Evolutionary conservation across 2,113 vertebrate species (phyloP), one percentile per base, ranked within the genome.

Genomic region (Megalops atlanticus): DNA sequence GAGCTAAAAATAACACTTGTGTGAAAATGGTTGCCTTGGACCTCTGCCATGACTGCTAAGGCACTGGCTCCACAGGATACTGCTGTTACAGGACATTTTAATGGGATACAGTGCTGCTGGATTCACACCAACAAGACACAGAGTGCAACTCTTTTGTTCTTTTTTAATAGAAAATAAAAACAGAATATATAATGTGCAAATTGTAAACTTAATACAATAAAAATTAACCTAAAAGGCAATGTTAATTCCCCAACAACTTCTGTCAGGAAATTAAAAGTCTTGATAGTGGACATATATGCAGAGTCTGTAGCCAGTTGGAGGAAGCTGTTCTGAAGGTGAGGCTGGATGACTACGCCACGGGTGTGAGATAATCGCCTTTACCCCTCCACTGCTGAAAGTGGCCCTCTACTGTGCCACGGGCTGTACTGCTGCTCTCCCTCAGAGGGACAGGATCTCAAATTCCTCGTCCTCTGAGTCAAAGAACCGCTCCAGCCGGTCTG

Each of bases 401-500:
- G 83, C 87, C 84, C 54, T 47, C 78, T 31, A 72, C 75, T 79
- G 84, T 78, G 27, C 27, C 79, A 70, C 83, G 85, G 83, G 80
- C 83, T 33, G 76, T 82, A 21, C 64, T 39, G 1, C 40, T 18
- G 45, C 3, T 15, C 41, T 74, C 80, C 91, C 86, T 99, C 94
- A 99, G 88, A 99, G 94, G 83, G 97, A 97, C 80, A 99, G 91
- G 85, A 99, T 99, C 91, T 99, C 98, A 74, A 99, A 99, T 91
- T 99, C 98, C 89, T 99, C 98, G 18, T 99, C 98, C 87, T 99
- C 98, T 0, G 98, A 99, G 85, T 99, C 98, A 85, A 99, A 99
- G 91, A 98, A 98, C 80, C 98, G 95, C 91, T 99, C 97, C 88
- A 99, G 86, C 86, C 96, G 93, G 87, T 98, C 97, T 0, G 95